phyloP scores from a whole-genome alignment of 1,140 invertebrate genomes.

The Nomia melanderi region DNA sequence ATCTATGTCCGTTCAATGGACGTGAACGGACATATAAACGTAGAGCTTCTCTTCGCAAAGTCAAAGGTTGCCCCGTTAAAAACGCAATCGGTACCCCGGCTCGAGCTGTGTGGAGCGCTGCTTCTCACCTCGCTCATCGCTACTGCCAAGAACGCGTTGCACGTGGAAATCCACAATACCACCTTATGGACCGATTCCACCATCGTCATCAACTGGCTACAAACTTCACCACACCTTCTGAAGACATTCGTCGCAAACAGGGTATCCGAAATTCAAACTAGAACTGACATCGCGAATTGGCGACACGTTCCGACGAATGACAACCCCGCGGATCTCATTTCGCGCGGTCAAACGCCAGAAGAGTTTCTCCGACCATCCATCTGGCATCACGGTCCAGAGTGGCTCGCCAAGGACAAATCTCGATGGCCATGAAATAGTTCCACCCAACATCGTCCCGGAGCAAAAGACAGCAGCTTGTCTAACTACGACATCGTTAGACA shows the following conservation, averaged over 20 bases:
- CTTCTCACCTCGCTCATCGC: not conserved
- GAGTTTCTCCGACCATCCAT: not conserved
- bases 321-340: slow-evolving; percentile 74
- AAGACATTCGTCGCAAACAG: slow-evolving; percentile 71
- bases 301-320: slow-evolving; percentile 65
- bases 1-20: not conserved
- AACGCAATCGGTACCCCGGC: not conserved
- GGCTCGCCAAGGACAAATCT: not conserved
- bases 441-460: too few relatives aligned
- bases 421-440: not conserved
- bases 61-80: not conserved
- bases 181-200: slow-evolving; percentile 28
- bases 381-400: slow-evolving; percentile 45
- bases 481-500: too few relatives aligned
- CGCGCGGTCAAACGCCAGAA: slow-evolving; percentile 59
- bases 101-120: not conserved
- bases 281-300: slow-evolving; percentile 58
- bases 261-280: slow-evolving; percentile 70
- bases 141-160: not conserved
- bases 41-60: too few relatives aligned
- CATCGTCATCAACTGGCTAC: slow-evolving; percentile 61
- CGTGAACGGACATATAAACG: not conserved
- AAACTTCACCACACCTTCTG: slow-evolving; percentile 42
- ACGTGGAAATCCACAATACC: not conserved
- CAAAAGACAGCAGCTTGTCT: too few relatives aligned